Percentiles rank a stretch among this genome's conserved stretches.
Evolutionary conservation across 2,113 vertebrate species (phyloP).

Genomic region (Parus major): DNA sequence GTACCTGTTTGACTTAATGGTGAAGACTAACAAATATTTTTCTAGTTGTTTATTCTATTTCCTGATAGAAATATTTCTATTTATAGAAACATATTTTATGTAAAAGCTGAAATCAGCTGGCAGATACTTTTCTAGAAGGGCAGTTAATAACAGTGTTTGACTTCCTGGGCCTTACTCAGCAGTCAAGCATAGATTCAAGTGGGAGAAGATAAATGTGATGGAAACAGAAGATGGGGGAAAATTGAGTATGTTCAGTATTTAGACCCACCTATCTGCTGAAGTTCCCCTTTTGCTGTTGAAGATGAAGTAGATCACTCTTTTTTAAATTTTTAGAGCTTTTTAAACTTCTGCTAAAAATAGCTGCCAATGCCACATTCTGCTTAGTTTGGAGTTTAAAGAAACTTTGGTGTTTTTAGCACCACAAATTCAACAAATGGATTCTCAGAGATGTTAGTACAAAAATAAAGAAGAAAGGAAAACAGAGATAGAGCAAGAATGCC

Average conservation of each 20-base stretch:
- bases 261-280: background rate
- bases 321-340: background rate
- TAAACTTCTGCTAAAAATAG: background rate
- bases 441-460: background rate
- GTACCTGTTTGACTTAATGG: background rate
- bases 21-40: background rate
- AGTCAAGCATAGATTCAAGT: background rate
- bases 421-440: background rate
- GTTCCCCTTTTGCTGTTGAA: background rate
- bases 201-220: background rate
- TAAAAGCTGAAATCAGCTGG: background rate
- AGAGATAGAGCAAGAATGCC: background rate
- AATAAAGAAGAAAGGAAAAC: constrained; percentile 5
- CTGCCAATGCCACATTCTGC: background rate
- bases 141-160: background rate
- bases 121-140: background rate
- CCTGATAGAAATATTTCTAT: background rate
- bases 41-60: background rate
- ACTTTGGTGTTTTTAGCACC: background rate
- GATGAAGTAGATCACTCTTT: background rate
- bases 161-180: background rate
- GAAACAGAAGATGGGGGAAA: background rate
- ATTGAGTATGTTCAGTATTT: background rate
- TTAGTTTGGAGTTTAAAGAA: background rate
- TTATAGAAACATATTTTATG: background rate